Evolutionary conservation across 1,140 invertebrate species (phyloP).

Genomic region (Ceratina japonica): DNA sequence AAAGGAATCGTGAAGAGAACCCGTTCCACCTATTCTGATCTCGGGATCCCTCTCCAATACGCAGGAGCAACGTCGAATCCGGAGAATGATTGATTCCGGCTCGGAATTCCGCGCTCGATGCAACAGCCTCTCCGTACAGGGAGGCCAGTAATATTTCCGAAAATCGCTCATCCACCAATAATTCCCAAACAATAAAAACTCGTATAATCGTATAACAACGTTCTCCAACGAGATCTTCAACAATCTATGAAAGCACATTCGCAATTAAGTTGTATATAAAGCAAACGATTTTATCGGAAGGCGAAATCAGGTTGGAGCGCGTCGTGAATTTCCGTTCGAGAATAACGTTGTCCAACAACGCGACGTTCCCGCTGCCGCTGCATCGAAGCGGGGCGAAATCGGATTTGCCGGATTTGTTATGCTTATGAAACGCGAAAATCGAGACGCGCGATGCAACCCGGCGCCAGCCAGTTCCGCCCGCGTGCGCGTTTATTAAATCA

Average conservation of each 20-base stretch:
- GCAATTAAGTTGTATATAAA: conserved; percentile 36
- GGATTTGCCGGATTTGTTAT: conserved; percentile 43
- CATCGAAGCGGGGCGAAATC: conserved; percentile 18
- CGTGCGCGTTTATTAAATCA: conserved; percentile 35
- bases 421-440: conserved; percentile 45
- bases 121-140: not conserved
- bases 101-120: conserved; percentile 46
- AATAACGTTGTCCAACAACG: conserved; percentile 31
- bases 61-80: conserved; percentile 50
- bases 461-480: conserved; percentile 7
- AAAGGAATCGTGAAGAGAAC: conserved; percentile 59
- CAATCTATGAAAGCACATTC: conserved; percentile 8
- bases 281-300: not conserved
- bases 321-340: conserved; percentile 26
- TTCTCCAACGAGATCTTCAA: too few species aligned
- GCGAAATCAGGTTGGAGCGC: conserved; percentile 26
- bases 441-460: conserved; percentile 9
- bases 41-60: conserved; percentile 14
- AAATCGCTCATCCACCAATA: too few species aligned
- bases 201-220: too few species aligned
- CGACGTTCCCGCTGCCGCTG: not conserved
- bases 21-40: conserved; percentile 25
- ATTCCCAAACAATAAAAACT: too few species aligned
- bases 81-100: conserved; percentile 54
- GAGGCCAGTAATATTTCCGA: too few species aligned